Base-by-base conservation (phyloP, 2,113 vertebrate species). In the Leuciscus idus region DNA sequence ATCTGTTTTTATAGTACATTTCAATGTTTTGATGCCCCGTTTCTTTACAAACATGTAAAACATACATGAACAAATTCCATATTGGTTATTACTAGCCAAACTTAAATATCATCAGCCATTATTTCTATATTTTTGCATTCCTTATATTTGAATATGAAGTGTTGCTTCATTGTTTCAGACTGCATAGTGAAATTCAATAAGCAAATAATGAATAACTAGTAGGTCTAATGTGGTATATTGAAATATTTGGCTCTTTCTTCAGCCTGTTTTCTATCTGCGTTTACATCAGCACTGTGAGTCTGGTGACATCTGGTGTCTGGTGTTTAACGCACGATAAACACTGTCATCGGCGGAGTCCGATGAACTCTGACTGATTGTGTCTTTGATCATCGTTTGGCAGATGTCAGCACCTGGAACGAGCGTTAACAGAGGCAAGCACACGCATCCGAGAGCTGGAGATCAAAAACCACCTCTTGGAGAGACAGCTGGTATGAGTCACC, bases 391-490 rank as follows among this genome's bases (percentile, higher is more conserved):
- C 26, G 75, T 4, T 73, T 84, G 84, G 80, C 90, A 99, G 98
- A 88, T 99, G 98, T 90, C 92, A 93, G 64, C 94, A 96, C 0
- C 90, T 99, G 72, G 96, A 98, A 84, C 91, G 91, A 77, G 96
- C 96, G 84, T 90, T 99, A 81, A 94, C 90, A 39, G 96, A 98
- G 88, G 96, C 97, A 55, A 96, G 90, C 28, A 84, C 87, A 85
- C 94, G 81, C 10, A 92, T 97, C 81, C 94, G 95, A 90, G 91
- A 94, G 19, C 95, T 99, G 64, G 97, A 99, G 91, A 96, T 93
- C 87, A 95, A 95, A 87, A 99, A 98, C 89, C 91, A 91, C 66
- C 86, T 92, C 43, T 93, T 99, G 85, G 96, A 97, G 93, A 94
- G 94, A 88, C 96, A 98, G 92, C 94, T 97, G 94, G 98, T 99